Conservation (phyloP, 1,140 invertebrate genomes). For the Hypsibius dujardini region DNA sequence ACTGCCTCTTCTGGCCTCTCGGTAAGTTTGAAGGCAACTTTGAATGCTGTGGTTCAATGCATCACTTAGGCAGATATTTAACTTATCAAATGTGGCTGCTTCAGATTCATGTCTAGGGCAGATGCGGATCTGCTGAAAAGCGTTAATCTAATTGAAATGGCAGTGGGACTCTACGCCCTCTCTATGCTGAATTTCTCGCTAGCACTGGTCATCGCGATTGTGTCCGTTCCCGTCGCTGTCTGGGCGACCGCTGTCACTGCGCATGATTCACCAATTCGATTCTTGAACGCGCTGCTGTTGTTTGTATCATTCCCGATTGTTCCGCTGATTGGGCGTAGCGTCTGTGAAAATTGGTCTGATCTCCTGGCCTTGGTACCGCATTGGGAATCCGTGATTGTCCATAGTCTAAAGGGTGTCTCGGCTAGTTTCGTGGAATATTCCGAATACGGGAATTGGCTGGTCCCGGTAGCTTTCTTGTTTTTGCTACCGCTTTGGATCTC, state of each 20-base stretch:
- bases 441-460: constrained; percentile 50
- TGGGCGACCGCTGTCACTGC: constrained; percentile 25
- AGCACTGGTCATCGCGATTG: constrained; percentile 48
- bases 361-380: too few species aligned
- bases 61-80: not conserved
- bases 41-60: too few species aligned
- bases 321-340: not conserved
- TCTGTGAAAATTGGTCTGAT: not conserved
- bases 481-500: constrained; percentile 44
- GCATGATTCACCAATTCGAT: constrained; percentile 17
- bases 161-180: constrained; percentile 52
- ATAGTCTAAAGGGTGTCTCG: constrained; percentile 27
- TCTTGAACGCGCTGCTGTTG: constrained; percentile 21
- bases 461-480: constrained; percentile 38
- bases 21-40: too few species aligned
- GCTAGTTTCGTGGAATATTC: constrained; percentile 62
- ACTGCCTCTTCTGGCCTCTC: too few species aligned
- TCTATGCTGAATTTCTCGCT: constrained; percentile 73
- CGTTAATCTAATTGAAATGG: constrained; percentile 46
- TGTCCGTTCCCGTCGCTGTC: constrained; percentile 53
- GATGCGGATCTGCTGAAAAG: constrained; percentile 27
- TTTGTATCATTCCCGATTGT: constrained; percentile 17
- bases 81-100: not conserved
- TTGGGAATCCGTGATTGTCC: too few species aligned
- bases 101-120: not conserved